These are phyloP conservation scores for Heteronetta atricapilla DNA, from an alignment of 2,113 vertebrate genomes.

Conservation along the genomic window DNA sequence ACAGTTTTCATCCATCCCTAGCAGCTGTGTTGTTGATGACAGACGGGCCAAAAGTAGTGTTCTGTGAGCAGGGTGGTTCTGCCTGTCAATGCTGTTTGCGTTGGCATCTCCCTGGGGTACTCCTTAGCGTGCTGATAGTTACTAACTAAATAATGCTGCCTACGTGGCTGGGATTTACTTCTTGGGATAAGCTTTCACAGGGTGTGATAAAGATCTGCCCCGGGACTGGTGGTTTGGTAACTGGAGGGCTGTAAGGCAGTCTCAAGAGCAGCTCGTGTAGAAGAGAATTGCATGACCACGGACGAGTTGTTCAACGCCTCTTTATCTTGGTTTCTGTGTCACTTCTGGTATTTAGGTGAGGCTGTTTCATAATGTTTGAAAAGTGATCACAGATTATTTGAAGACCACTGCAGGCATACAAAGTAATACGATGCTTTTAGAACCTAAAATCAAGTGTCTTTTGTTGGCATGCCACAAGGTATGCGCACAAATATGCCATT, in stretches of 20 bases:
- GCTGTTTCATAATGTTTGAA: background rate
- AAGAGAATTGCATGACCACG: background rate
- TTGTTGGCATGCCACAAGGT: background rate
- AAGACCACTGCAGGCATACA: background rate
- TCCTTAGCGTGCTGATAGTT: background rate
- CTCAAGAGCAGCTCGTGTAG: background rate
- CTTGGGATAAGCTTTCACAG: background rate
- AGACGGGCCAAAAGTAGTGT: background rate
- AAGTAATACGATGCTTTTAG: background rate
- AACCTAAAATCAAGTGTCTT: background rate
- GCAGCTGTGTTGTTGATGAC: background rate
- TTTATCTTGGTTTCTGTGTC: slow-evolving; percentile 5
- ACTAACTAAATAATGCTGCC: background rate
- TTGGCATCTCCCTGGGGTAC: background rate
- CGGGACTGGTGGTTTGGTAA: background rate
- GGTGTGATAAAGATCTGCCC: background rate
- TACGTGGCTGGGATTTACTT: background rate
- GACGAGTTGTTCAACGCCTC: background rate
- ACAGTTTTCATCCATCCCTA: accelerated
- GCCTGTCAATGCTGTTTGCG: background rate
- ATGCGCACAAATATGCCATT: background rate
- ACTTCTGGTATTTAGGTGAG: background rate
- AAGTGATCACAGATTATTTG: background rate
- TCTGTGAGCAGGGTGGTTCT: background rate
- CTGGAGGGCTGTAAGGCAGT: background rate